Base-by-base conservation (phyloP, 2,797 vertebrate genomes). In the Pangasius djambal region DNA sequence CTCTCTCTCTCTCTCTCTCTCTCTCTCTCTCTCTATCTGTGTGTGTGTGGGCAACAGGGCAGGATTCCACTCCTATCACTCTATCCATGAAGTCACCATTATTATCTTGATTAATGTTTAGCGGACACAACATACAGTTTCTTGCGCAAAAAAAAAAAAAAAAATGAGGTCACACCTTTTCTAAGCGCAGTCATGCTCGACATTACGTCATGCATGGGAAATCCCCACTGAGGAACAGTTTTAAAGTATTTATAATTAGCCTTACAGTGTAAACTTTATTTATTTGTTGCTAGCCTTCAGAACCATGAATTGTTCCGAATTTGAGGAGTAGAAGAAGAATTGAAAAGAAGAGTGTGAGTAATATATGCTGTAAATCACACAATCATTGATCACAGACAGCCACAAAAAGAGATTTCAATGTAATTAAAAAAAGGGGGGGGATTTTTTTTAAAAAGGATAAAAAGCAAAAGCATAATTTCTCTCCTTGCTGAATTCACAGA, bases 51-150 rank as follows among this genome's bases (percentile, higher is more conserved):
- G 87, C 65, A 48, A 18, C 18, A 88, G 82, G 79, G 86, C 79
- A 72, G 74, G 87, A 83, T 69, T 86, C 48, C 72, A 72, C 44
- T 18, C n/a, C 50, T 88, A 88, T 90, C 85, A 31, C n/a, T 85
- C 55, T 86, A 61, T 75, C 85, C 88, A 88, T 89, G 87, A 89
- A 87, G 88, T 90, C 87, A 89, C 61, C 61, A 9, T n/a, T 13
- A 18, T 89, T 89, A 89, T 89, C 87, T 78, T 78, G 69, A 74
- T 70, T 83, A 22, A 87, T n/a, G 78, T 88, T 67, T 88, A 15
- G 20, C 70, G 16, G 15, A 87, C 87, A 86, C 28, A 8, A 69
- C 1, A 10, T 78, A 65, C 34, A 48, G 74, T 79, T 65, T 77
- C n/a, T 65, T 50, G 20, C 52, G 6, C 86, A 55, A 84, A n/a